Percentiles rank a stretch among this genome's conserved stretches.
Conservation (phyloP, 2,797 vertebrate genomes). For the Siniperca undulata region DNA sequence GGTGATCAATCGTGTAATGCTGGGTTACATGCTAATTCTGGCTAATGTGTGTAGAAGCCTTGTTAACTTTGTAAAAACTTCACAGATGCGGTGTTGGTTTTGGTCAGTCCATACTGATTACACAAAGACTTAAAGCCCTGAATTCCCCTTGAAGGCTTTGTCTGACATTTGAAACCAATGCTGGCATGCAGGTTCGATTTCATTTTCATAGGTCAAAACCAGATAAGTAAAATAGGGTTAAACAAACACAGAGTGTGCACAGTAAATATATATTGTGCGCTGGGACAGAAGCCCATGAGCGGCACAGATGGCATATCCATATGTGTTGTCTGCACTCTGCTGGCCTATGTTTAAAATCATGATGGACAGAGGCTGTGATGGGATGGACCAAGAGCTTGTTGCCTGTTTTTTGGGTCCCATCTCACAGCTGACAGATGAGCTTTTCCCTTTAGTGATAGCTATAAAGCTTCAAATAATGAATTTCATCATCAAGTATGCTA, state of each 20-base stretch:
- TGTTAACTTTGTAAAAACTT: slow-evolving; percentile 16
- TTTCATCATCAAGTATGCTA: neutral
- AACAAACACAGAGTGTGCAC: slow-evolving; percentile 12
- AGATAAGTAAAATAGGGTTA: neutral
- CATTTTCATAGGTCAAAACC: slow-evolving; percentile 33
- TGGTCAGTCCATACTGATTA: slow-evolving; percentile 10
- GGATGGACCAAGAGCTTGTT: neutral
- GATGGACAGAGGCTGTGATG: neutral
- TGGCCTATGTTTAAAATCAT: slow-evolving; percentile 3
- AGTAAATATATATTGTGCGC: slow-evolving; percentile 17
- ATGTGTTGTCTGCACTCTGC: slow-evolving; percentile 12
- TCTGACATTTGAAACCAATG: slow-evolving; percentile 41
- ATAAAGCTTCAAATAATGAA: neutral
- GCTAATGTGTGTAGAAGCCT: slow-evolving; percentile 34
- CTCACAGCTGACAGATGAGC: neutral
- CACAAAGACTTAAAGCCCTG: neutral
- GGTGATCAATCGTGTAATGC: slow-evolving; percentile 33
- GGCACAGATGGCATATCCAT: neutral
- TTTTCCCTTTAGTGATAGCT: neutral
- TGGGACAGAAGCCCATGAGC: slow-evolving; percentile 7
- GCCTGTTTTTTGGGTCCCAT: slow-evolving; percentile 1
- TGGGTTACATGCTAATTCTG: slow-evolving; percentile 26
- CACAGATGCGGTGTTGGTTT: slow-evolving; percentile 22
- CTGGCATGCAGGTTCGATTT: slow-evolving; percentile 20
- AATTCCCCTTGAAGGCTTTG: slow-evolving; percentile 17